Percentiles rank a stretch among this genome's conserved stretches.
Evolutionary conservation across 2,888 invertebrate species (phyloP).

Genomic region (Dendrolimus pini): DNA sequence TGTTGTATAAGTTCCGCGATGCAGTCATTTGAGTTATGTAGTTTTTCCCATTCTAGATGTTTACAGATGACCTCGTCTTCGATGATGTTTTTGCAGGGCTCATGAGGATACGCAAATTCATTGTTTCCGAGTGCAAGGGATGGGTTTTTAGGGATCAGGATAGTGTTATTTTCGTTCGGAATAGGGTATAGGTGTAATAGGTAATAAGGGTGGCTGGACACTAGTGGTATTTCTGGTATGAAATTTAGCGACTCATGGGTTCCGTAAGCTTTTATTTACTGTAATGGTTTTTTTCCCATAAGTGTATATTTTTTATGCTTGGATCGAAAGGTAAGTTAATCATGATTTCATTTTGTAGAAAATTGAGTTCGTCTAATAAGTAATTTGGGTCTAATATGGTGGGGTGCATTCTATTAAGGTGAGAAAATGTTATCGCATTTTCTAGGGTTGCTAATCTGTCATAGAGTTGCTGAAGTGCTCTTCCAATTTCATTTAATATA

Average conservation of each 20-base stretch:
- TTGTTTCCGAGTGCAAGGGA: constrained; percentile 21
- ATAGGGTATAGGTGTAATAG: constrained; percentile 19
- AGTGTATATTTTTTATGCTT: too few relatives aligned
- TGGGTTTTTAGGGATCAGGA: constrained; percentile 19
- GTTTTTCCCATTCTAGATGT: constrained; percentile 18
- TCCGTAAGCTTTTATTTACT: too few relatives aligned
- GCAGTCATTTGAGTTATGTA: constrained; percentile 16
- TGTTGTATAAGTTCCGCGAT: constrained; percentile 20
- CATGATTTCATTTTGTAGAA: too few relatives aligned
- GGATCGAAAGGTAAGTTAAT: too few relatives aligned
- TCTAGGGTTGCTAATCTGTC: too few relatives aligned
- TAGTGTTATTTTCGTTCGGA: constrained; percentile 14
- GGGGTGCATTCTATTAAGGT: too few relatives aligned
- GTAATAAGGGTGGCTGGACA: constrained; percentile 14
- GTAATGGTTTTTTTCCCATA: too few relatives aligned
- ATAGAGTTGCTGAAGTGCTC: too few relatives aligned
- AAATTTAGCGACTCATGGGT: constrained; percentile 15
- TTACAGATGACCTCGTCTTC: constrained; percentile 16
- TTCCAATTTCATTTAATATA: too few relatives aligned
- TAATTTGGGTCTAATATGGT: too few relatives aligned
- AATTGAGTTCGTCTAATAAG: too few relatives aligned
- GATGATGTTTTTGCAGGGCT: constrained; percentile 14
- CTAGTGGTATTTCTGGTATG: constrained; percentile 18
- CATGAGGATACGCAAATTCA: constrained; percentile 21
- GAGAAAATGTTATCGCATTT: too few relatives aligned